Conservation (phyloP, 2,797 vertebrate species). For the Periparus ater region DNA sequence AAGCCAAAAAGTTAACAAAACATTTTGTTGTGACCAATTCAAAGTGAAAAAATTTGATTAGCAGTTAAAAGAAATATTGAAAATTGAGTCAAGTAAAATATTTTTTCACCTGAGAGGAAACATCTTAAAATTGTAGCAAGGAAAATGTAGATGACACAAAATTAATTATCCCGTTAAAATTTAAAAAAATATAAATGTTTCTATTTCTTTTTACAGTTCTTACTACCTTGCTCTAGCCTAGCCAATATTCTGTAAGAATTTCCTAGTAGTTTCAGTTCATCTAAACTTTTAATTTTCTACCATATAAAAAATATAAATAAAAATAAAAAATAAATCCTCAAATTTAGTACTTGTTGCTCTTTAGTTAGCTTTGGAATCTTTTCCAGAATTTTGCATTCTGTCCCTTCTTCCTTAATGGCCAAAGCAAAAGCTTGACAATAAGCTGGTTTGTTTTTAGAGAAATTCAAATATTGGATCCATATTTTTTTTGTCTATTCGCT, state of each 20-base stretch:
- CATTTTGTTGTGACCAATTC: neutral
- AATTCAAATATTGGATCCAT: neutral
- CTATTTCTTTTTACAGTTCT: neutral
- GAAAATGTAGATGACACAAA: neutral
- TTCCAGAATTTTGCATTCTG: neutral
- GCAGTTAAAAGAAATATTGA: neutral
- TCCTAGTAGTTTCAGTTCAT: neutral
- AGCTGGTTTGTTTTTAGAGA: neutral
- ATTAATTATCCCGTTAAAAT: neutral
- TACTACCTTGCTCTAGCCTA: neutral
- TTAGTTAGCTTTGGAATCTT: neutral
- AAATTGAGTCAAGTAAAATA: neutral
- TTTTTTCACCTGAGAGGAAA: neutral
- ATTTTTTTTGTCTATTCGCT: constrained; percentile 1
- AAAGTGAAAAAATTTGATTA: neutral
- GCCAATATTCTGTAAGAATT: neutral
- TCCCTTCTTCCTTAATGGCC: neutral
- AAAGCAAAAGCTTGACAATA: constrained; percentile 3
- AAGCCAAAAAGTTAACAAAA: neutral
- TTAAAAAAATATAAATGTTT: neutral
- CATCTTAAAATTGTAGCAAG: neutral
- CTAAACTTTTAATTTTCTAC: neutral
- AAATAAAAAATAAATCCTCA: neutral
- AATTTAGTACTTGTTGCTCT: neutral
- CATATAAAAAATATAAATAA: neutral